Evolutionary conservation across 2,888 invertebrate genomes (phyloP), one percentile per base, ranked within the genome.

Genomic region (Cancer borealis): DNA sequence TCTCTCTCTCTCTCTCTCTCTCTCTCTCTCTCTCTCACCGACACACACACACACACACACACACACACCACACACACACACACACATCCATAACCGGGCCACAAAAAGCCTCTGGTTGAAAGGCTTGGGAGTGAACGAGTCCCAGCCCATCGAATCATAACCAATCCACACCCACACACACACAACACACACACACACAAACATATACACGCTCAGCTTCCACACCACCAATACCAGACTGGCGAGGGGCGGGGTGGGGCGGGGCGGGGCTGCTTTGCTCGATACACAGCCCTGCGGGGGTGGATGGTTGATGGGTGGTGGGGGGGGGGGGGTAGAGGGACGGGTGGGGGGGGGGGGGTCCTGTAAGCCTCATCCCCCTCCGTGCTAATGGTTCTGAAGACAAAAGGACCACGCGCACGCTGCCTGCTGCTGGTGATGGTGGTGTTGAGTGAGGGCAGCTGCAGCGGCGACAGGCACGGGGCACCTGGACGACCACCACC

Each of bases 1-100:
- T 47, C 89, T 89, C 89, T 26, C 49, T 49, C 49, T 88, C 88
- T 88, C 88, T 46, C 88, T 46, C 39, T 88, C 88, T 46, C 88
- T 88, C 88, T n/a, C 46, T 88, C 46, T 46, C 88, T 88, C 88
- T 45, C 88, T 1, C 46, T 10, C 66, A 17, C 88, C 17, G 46
- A 21, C 88, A 17, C 46, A 10, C 47, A 12, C 88, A 39, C 46
- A 21, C 46, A 21, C n/a, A 21, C 88, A n/a, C 47, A n/a, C 88
- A 21, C 46, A 45, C n/a, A n/a, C 88, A 30, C 87, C 87, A 14
- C 45, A 30, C 30, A 87, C 87, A 87, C 4, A 26, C 10, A 30
- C 1, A 0, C 45, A 3, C 4, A 14, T 66, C 60, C 14, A 54
- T 54, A 14, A 66, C 60, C 21, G 17, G 21, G 60, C 21, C 14